Conservation (phyloP, 2,888 invertebrate genomes). For the Emmelina monodactyla region DNA sequence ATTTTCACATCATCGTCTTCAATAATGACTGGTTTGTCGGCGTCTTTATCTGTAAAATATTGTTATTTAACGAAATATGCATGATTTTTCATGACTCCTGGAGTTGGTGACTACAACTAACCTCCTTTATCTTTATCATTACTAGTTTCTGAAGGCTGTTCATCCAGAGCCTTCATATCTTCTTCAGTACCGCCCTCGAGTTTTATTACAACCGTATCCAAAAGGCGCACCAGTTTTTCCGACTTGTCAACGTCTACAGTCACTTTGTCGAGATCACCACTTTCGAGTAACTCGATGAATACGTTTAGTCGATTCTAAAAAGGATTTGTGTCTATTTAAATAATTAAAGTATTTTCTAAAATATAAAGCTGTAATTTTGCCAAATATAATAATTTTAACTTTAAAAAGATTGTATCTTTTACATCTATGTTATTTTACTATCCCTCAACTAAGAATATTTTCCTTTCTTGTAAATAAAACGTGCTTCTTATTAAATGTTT, state of each 20-base stretch:
- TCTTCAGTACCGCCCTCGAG: conserved; percentile 92
- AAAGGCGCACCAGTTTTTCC: conserved; percentile 81
- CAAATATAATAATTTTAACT: too few relatives aligned
- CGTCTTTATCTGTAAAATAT: not conserved
- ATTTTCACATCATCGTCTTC: conserved; percentile 51
- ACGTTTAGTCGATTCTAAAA: conserved; percentile 84
- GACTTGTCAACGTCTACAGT: conserved; percentile 87
- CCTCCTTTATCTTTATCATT: conserved; percentile 38
- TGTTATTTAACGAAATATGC: not conserved
- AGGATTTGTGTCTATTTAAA: too few relatives aligned
- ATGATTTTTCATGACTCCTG: not conserved
- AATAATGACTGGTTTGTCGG: conserved; percentile 49
- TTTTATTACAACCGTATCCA: conserved; percentile 97
- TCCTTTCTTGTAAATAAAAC: too few relatives aligned
- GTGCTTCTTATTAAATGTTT: too few relatives aligned
- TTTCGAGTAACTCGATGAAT: conserved; percentile 83
- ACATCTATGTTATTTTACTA: too few relatives aligned
- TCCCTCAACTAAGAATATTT: too few relatives aligned
- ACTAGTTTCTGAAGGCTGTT: conserved; percentile 41
- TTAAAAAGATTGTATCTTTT: too few relatives aligned
- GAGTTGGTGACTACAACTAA: conserved; percentile 11
- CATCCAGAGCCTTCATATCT: conserved; percentile 86
- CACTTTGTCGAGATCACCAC: conserved; percentile 76
- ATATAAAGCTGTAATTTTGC: too few relatives aligned
- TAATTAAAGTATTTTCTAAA: too few relatives aligned